A percentile compares a stretch with the other conserved stretches of the same genome.
Evolutionary conservation across 1,140 invertebrate species (phyloP).

Genomic region (Macrotrachela quadricornifera): DNA sequence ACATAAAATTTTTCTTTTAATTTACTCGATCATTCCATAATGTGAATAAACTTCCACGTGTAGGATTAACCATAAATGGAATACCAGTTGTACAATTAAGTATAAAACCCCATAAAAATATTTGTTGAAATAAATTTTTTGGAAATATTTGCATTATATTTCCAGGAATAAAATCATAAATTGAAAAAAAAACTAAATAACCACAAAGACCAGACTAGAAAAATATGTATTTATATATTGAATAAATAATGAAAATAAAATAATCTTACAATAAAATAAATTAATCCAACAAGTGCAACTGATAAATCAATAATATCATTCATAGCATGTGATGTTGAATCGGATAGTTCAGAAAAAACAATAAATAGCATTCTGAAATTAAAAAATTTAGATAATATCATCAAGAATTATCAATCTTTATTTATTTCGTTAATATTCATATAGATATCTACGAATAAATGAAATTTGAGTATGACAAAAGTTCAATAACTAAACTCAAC

Average conservation of each 20-base stretch:
- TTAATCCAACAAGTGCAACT: no score
- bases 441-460: neutral
- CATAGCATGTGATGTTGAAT: neutral
- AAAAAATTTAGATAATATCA: neutral
- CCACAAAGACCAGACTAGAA: conserved; percentile 65
- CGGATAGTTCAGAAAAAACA: neutral
- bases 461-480: neutral
- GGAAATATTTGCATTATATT: conserved; percentile 70
- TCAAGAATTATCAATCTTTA: neutral
- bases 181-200: conserved; percentile 60
- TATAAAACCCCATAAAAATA: conserved; percentile 78
- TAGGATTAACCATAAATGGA: conserved; percentile 85
- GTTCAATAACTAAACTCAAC: neutral
- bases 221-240: neutral
- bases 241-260: neutral
- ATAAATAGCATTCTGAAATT: conserved; percentile 4
- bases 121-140: conserved; percentile 51
- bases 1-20: neutral
- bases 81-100: conserved; percentile 80
- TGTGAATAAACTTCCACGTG: conserved; percentile 72
- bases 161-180: conserved; percentile 41
- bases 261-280: conserved; percentile 4
- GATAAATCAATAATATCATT: no score
- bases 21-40: conserved; percentile 60
- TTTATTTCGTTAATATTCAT: neutral